phyloP scores from a whole-genome alignment of 2,888 invertebrate species.

The Pyrrhosoma nymphula region DNA sequence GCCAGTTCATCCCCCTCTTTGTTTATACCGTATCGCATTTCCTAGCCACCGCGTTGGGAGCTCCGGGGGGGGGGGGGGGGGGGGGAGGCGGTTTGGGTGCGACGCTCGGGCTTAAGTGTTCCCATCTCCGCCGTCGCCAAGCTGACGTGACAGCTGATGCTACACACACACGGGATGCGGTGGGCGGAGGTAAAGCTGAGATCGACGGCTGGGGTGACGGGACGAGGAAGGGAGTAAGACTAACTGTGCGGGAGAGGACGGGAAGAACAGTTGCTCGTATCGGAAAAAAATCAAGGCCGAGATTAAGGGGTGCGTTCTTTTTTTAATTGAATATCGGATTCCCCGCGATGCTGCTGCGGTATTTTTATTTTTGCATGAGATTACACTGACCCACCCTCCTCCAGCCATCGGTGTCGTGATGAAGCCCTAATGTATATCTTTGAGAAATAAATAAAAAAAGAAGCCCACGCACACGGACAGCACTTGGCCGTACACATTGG shows the following conservation, averaged over 20 bases:
- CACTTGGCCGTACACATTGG: neutral
- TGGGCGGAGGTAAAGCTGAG: neutral
- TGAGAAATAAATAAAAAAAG: neutral
- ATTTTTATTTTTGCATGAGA: neutral
- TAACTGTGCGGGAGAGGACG: neutral
- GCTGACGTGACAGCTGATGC: constrained; percentile 66
- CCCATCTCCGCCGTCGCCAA: constrained; percentile 29
- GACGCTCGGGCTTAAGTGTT: neutral
- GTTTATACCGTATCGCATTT: constrained; percentile 59
- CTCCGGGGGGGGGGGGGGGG: neutral
- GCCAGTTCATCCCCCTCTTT: constrained; percentile 25
- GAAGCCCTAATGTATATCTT: neutral
- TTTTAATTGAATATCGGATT: constrained; percentile 25
- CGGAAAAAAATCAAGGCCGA: constrained; percentile 2
- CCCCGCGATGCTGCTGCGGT: neutral
- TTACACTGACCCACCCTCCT: neutral
- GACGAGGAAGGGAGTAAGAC: neutral
- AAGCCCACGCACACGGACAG: no score
- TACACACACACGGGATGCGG: neutral
- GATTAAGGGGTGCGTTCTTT: constrained; percentile 1
- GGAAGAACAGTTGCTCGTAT: constrained; percentile 57
- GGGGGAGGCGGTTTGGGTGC: neutral
- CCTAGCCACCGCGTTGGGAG: neutral
- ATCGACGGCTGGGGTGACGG: neutral
- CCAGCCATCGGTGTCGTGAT: neutral